Evolutionary conservation across 2,113 vertebrate genomes (phyloP).

Genomic region (Syrrhaptes paradoxus): DNA sequence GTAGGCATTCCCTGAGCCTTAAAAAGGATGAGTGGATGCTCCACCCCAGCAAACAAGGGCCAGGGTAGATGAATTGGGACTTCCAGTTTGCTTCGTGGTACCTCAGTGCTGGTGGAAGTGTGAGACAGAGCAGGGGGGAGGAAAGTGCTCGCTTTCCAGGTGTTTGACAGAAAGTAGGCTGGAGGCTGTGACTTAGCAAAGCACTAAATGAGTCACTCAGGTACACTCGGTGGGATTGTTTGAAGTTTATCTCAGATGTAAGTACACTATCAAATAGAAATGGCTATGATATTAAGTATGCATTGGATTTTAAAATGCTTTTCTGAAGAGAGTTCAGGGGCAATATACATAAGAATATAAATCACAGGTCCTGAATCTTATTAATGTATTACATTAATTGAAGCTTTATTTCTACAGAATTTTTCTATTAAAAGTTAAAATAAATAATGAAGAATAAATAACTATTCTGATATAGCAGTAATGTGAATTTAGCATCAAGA

Average conservation of each 20-base stretch:
- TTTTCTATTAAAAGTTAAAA: neutral
- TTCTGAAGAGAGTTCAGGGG: neutral
- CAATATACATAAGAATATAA: neutral
- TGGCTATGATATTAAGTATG: neutral
- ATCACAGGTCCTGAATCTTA: neutral
- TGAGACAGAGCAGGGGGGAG: neutral
- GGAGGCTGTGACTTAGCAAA: neutral
- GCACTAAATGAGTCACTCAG: neutral
- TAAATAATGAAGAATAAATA: neutral
- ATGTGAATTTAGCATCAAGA: neutral
- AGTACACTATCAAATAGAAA: neutral
- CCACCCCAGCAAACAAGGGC: neutral
- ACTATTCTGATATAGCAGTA: neutral
- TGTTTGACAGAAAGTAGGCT: neutral
- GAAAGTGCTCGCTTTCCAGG: neutral
- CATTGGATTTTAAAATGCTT: neutral
- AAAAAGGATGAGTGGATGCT: neutral
- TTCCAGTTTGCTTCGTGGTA: neutral
- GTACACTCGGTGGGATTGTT: neutral
- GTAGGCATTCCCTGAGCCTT: neutral
- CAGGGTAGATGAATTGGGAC: neutral
- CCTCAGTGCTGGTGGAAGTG: fast-evolving
- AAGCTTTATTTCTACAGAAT: neutral
- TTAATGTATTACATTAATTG: neutral
- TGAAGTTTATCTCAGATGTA: neutral